Base-by-base conservation (phyloP, 2,797 vertebrate species). In the Mus caroli region DNA sequence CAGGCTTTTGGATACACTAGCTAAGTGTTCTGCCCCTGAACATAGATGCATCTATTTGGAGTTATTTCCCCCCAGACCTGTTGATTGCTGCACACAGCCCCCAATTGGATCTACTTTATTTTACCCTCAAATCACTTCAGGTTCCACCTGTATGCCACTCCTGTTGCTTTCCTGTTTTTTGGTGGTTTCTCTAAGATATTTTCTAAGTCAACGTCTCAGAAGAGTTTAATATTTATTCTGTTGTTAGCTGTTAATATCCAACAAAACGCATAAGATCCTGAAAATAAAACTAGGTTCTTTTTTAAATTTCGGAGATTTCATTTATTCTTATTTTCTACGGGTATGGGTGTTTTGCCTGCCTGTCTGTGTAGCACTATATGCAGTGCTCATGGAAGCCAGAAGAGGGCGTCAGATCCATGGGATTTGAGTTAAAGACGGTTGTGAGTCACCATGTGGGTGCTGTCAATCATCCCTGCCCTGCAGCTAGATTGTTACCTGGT, bases 121-220 rank as follows among this genome's bases (percentile, higher is more conserved):
- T 79, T 88, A 87, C 80, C 93, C 90, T 94, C 97, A 56, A 97
- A 94, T 90, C 96, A 91, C 75, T 95, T n/a, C 0, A 77, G 82
- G 96, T 96, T 90, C 56, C 88, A 80, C 88, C 71, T 95, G 31
- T 77, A 20, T 8, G 13, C 88, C 43, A 67, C 6, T 28, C 92
- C 97, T 94, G 62, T 97, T 97, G 28, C 40, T 97, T 96, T 96
- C 97, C 88, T 24, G 62, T 64, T 13, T 64, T 76, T 60, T 91
- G 28, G 50, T 50, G 50, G 10, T 50, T 50, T 96, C 97, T 98
- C 95, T 98, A 78, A 94, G 88, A 97, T 95, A 91, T 82, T 96
- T 97, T 97, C 96, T 97, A 97, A 97, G 96, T 97, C 97, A 96
- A 56, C 96, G 54, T 97, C 96, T 97, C 89, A 34, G 96, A 90